Evolutionary conservation across 1,140 invertebrate genomes (phyloP).

Genomic region (Lucilia cuprina): DNA sequence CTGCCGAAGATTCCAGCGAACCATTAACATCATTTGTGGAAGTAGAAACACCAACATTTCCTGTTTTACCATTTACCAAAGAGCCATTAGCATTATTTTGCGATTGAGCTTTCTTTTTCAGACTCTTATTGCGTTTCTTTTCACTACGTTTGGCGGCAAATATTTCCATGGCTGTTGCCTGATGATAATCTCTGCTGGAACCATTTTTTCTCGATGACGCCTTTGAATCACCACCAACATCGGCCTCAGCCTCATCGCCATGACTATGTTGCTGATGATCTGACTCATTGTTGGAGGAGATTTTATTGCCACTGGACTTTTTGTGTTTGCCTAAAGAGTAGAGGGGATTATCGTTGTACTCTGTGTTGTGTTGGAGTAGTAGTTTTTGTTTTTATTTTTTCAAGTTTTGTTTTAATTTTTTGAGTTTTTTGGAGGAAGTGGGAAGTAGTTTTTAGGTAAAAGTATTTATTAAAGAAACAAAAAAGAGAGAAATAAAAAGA

Average conservation of each 20-base stretch:
- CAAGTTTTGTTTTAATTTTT: slow-evolving; percentile 18
- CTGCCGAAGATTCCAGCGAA: slow-evolving; percentile 61
- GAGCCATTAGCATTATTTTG: neutral
- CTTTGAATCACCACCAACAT: neutral
- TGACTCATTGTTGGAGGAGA: slow-evolving; percentile 42
- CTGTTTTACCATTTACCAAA: slow-evolving; percentile 9
- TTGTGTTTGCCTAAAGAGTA: slow-evolving; percentile 61
- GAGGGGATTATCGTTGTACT: slow-evolving; percentile 63
- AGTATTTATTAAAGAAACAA: slow-evolving; percentile 5
- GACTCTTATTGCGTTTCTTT: slow-evolving; percentile 75
- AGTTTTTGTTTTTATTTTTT: neutral
- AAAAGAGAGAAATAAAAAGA: slow-evolving; percentile 37
- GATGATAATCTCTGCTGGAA: slow-evolving; percentile 1
- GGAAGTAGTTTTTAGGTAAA: slow-evolving; percentile 18
- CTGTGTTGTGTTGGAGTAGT: slow-evolving; percentile 42
- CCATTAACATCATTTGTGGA: neutral
- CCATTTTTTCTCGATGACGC: neutral
- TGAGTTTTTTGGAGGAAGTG: slow-evolving; percentile 31
- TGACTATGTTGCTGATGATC: slow-evolving; percentile 28
- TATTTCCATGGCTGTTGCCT: slow-evolving; percentile 46
- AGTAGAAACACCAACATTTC: neutral
- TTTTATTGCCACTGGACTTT: slow-evolving; percentile 43
- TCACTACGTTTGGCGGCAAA: slow-evolving; percentile 67
- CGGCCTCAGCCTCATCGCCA: neutral
- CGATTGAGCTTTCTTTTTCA: slow-evolving; percentile 68